Evolutionary conservation across 2,113 vertebrate genomes (phyloP).

Genomic region (Otolemur garnettii): DNA sequence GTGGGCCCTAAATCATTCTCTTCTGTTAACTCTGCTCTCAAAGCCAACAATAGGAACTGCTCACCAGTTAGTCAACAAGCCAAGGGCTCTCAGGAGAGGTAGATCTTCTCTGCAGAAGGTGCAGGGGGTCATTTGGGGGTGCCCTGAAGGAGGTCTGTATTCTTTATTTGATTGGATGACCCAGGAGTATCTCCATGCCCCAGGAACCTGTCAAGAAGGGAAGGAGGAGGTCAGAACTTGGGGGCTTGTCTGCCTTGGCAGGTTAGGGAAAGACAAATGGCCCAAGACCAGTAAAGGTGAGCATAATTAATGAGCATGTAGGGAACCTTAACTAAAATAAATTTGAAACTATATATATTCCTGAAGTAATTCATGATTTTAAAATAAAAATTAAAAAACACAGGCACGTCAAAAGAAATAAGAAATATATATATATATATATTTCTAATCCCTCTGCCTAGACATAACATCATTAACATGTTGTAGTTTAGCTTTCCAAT

Average conservation of each 20-base stretch:
- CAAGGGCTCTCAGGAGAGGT: neutral
- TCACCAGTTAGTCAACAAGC: neutral
- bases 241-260: neutral
- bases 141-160: neutral
- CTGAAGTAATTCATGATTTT: constrained; percentile 41
- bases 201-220: neutral
- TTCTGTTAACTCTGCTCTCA: neutral
- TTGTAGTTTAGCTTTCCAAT: constrained; percentile 49
- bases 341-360: constrained; percentile 9
- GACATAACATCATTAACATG: constrained; percentile 72
- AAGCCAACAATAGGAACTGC: neutral
- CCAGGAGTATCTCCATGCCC: neutral
- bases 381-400: constrained; percentile 59
- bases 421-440: neutral
- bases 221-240: neutral
- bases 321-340: neutral
- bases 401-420: constrained; percentile 69
- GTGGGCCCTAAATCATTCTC: neutral
- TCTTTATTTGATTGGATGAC: neutral
- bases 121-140: rapidly evolving
- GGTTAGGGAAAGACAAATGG: neutral
- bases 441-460: constrained; percentile 52
- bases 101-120: neutral
- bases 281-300: neutral
- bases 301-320: neutral